phyloP scores from a whole-genome alignment of 2,888 invertebrate species.

The Portevinia maculata region DNA sequence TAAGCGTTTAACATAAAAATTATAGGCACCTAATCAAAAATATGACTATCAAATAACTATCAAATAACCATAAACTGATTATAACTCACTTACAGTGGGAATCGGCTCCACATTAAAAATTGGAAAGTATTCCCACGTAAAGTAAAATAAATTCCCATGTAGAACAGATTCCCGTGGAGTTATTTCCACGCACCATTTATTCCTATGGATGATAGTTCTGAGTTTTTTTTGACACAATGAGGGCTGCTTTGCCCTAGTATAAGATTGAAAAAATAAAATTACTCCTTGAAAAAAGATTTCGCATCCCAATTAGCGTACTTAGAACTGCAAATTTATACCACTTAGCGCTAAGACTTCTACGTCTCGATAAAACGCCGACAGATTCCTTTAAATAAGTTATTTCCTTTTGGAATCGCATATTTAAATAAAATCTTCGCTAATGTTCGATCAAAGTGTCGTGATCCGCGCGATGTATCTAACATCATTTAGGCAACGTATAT shows the following conservation, averaged over 20 bases:
- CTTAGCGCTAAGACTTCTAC: slow-evolving; percentile 33
- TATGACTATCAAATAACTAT: no score
- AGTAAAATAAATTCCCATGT: no score
- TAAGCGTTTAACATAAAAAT: no score
- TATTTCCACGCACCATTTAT: no score
- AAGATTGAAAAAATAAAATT: background rate
- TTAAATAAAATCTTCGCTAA: slow-evolving; percentile 15
- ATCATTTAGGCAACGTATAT: slow-evolving; percentile 6
- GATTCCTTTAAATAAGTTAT: slow-evolving; percentile 30
- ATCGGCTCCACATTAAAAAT: no score
- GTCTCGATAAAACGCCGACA: slow-evolving; percentile 42
- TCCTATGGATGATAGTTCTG: no score
- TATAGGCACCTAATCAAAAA: no score
- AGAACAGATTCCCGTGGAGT: no score
- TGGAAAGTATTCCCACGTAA: no score
- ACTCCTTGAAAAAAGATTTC: background rate
- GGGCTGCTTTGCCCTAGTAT: background rate
- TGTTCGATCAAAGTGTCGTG: slow-evolving; percentile 36
- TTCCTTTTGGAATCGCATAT: slow-evolving; percentile 28
- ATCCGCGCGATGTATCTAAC: slow-evolving; percentile 41
- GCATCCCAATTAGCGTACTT: slow-evolving; percentile 54
- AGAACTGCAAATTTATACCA: slow-evolving; percentile 44
- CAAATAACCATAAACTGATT: no score
- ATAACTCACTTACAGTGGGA: no score
- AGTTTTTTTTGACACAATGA: background rate